Evolutionary conservation across 2,888 invertebrate species (phyloP).

Genomic region (Volucella bombylans): DNA sequence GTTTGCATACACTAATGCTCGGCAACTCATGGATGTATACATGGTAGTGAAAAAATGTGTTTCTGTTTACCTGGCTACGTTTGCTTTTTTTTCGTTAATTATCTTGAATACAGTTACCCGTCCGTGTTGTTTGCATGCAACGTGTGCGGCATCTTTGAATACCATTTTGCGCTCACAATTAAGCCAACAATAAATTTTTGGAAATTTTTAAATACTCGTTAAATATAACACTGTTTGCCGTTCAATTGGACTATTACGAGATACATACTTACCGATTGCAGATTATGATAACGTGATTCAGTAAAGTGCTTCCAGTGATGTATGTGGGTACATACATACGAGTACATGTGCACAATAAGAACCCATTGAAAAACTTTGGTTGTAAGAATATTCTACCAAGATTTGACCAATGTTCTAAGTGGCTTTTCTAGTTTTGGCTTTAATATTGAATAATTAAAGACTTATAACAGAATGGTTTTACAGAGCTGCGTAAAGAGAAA

Average conservation of each 20-base stretch:
- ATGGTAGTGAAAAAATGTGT: conserved; percentile 16
- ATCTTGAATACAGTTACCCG: conserved; percentile 51
- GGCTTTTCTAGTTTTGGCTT: no score
- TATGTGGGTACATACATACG: no score
- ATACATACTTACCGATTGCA: conserved; percentile 23
- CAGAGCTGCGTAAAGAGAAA: no score
- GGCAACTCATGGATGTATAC: conserved; percentile 48
- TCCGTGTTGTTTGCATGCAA: conserved; percentile 46
- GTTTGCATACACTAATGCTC: conserved; percentile 41
- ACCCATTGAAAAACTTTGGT: no score
- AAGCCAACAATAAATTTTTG: conserved; percentile 25
- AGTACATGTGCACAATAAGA: no score
- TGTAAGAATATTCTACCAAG: no score
- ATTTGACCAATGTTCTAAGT: no score
- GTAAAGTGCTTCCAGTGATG: no score
- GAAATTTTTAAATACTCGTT: neutral
- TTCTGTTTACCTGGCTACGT: conserved; percentile 19
- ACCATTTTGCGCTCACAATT: conserved; percentile 60
- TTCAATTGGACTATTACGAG: conserved; percentile 21
- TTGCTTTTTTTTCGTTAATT: conserved; percentile 35
- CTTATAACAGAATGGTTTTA: no score
- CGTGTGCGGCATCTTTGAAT: conserved; percentile 61
- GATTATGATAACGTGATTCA: conserved; percentile 40
- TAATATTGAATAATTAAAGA: no score
- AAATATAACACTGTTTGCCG: conserved; percentile 25